Percentiles rank a stretch among this genome's conserved stretches.
Evolutionary conservation across 2,888 invertebrate genomes (phyloP).

Genomic region (Carcina quercana): DNA sequence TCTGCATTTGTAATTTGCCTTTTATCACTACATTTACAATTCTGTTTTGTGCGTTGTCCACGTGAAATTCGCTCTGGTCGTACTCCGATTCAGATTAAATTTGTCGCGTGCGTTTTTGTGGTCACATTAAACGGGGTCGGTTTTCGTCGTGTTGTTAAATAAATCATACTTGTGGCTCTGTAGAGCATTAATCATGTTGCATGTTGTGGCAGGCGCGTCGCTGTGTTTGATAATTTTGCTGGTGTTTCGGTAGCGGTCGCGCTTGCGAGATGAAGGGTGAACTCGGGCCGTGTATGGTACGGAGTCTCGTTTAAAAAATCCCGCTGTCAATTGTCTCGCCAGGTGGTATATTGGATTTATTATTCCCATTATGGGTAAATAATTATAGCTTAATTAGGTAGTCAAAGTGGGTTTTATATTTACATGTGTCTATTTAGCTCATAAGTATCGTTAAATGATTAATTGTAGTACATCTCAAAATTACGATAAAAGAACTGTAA

Average conservation of each 20-base stretch:
- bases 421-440: no score
- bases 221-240: slow-evolving; percentile 31
- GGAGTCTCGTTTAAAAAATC: no score
- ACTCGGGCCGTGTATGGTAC: background rate
- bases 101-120: slow-evolving; percentile 33
- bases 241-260: slow-evolving; percentile 16
- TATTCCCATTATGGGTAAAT: slow-evolving; percentile 29
- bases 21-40: slow-evolving; percentile 23
- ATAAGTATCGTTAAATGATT: no score
- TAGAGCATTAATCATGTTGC: slow-evolving; percentile 55
- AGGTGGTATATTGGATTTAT: slow-evolving; percentile 27
- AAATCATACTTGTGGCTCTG: slow-evolving; percentile 45
- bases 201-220: slow-evolving; percentile 26
- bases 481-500: no score
- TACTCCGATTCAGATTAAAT: slow-evolving; percentile 32
- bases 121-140: slow-evolving; percentile 27
- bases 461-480: no score
- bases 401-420: no score
- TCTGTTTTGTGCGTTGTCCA: slow-evolving; percentile 28
- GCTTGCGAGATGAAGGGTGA: slow-evolving; percentile 22
- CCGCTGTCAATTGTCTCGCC: slow-evolving; percentile 35
- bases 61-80: slow-evolving; percentile 23
- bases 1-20: slow-evolving; percentile 46
- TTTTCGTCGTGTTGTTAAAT: slow-evolving; percentile 40
- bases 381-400: slow-evolving; percentile 37